These are phyloP conservation scores for Limnephilus lunatus DNA, from an alignment of 2,888 invertebrate genomes.

Conservation along the genomic window DNA sequence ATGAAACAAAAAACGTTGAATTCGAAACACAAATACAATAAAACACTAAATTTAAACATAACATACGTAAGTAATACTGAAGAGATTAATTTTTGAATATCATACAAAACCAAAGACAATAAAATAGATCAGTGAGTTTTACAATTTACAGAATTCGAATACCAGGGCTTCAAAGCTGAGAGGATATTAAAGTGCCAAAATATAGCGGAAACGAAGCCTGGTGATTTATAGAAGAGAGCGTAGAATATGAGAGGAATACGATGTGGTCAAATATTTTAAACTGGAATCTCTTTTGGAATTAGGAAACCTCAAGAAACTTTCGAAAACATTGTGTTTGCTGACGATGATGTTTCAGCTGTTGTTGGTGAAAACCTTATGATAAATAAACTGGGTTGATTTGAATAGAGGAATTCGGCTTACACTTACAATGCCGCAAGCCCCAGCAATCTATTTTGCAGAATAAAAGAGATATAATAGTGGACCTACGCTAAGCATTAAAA, in stretches of 20 bases:
- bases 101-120: slow-evolving; percentile 5
- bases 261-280: slow-evolving; percentile 23
- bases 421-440: too few species aligned
- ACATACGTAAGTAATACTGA: neutral
- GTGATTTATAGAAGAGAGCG: slow-evolving; percentile 26
- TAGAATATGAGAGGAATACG: neutral
- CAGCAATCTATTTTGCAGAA: too few species aligned
- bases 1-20: slow-evolving; percentile 36
- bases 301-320: slow-evolving; percentile 21
- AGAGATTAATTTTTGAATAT: neutral
- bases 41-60: slow-evolving; percentile 16
- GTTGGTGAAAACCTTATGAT: neutral
- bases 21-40: slow-evolving; percentile 41
- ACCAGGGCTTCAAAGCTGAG: slow-evolving; percentile 1
- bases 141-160: slow-evolving; percentile 9
- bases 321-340: neutral
- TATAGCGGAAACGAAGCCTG: slow-evolving; percentile 36
- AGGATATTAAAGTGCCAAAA: slow-evolving; percentile 42
- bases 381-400: too few species aligned
- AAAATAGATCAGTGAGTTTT: slow-evolving; percentile 25
- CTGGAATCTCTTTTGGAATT: slow-evolving; percentile 10
- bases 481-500: too few species aligned
- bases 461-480: too few species aligned
- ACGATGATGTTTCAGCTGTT: neutral
- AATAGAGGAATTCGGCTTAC: too few species aligned